phyloP scores from a whole-genome alignment of 2,888 invertebrate species.

The Mesoligia furuncula region DNA sequence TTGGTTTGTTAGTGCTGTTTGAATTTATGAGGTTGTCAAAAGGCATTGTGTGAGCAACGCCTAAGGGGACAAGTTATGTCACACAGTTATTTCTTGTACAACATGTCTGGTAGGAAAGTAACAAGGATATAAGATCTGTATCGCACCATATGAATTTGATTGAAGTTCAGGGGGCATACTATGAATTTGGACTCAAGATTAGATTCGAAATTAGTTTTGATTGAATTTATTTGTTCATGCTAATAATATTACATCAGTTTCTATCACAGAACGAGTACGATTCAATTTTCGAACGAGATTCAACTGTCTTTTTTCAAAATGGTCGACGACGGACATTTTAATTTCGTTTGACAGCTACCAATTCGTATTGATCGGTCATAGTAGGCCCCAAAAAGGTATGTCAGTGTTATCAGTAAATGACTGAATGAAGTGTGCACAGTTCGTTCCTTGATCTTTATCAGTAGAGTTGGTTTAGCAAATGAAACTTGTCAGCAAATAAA shows the following conservation, averaged over 20 bases:
- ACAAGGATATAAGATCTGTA: conserved; percentile 88
- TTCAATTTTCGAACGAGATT: conserved; percentile 35
- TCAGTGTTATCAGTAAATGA: conserved; percentile 59
- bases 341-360: conserved; percentile 35
- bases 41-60: conserved; percentile 81
- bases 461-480: conserved; percentile 73
- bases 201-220: conserved; percentile 52
- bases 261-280: conserved; percentile 2
- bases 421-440: conserved; percentile 62
- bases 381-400: conserved; percentile 55
- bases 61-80: conserved; percentile 86
- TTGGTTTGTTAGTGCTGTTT: conserved; percentile 35
- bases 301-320: conserved; percentile 31
- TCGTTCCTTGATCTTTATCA: conserved; percentile 75
- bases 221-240: conserved; percentile 38
- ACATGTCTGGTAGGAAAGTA: conserved; percentile 83
- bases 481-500: conserved; percentile 77
- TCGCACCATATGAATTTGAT: conserved; percentile 79
- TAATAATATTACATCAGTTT: conserved; percentile 27
- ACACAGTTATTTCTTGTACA: conserved; percentile 84
- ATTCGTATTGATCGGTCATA: conserved; percentile 29
- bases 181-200: conserved; percentile 64
- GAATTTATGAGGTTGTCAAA: conserved; percentile 69
- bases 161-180: conserved; percentile 76
- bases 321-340: conserved; percentile 32